Conservation (phyloP, 2,113 vertebrate genomes). For the Phalacrocorax pelagicus region DNA sequence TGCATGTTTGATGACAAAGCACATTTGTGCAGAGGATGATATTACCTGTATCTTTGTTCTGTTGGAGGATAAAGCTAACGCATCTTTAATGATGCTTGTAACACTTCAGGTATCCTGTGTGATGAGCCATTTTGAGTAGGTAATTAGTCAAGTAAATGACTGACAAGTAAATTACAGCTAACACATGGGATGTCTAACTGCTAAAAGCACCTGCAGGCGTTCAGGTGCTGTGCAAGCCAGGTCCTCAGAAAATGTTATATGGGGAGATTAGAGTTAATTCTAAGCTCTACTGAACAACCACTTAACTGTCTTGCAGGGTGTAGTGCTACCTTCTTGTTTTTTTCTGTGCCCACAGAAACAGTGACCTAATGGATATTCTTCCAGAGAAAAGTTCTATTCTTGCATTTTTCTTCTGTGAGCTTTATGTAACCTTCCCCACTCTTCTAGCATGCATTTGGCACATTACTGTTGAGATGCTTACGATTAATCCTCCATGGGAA, state of each 20-base stretch:
- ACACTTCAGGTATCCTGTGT: neutral
- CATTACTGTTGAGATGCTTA: neutral
- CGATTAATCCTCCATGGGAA: neutral
- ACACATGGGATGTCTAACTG: neutral
- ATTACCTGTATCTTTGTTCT: neutral
- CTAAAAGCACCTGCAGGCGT: conserved; percentile 14
- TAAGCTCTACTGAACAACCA: neutral
- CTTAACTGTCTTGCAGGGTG: neutral
- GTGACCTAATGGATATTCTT: neutral
- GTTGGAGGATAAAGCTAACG: neutral
- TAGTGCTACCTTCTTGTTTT: neutral
- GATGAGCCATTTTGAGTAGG: conserved; percentile 10
- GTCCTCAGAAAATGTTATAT: neutral
- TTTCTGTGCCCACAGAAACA: neutral
- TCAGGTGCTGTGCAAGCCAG: neutral
- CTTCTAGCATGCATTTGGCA: neutral
- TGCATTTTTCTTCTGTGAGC: neutral
- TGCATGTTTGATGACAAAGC: neutral
- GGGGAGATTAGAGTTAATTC: neutral
- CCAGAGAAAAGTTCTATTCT: neutral
- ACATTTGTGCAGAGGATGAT: neutral
- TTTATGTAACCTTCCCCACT: conserved; percentile 21
- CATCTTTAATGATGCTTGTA: neutral
- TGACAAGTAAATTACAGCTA: conserved; percentile 30
- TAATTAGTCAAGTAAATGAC: conserved; percentile 35